Evolutionary conservation across 37 sponge, comb jelly and placozoan species (phyloP), one percentile per base, ranked within the genome.

Genomic region (Beroe forskalii): DNA sequence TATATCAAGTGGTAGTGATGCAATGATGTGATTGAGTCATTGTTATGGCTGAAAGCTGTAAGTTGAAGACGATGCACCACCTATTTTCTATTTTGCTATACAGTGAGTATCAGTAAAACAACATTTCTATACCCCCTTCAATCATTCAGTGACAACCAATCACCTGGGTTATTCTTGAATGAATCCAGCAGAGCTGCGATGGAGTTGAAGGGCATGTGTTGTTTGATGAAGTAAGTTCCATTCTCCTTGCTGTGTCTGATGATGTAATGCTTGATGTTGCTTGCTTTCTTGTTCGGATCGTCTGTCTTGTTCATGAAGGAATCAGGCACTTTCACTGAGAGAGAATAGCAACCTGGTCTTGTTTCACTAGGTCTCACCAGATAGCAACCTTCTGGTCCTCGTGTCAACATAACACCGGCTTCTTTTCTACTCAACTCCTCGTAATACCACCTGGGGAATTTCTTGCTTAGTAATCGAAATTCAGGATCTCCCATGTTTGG

Each of bases 351-450:
- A 3, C 86, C 86, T 1, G 44, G 44, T 42, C 40, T 41, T 3
- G 86, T 80, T 30, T 43, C 86, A 23, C 86, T 80, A n/a, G 86
- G 86, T 80, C 86, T 41, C n/a, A 80, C 86, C 55, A 80, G 86
- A 27, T 44, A 80, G 42, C 40, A 44, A 23, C 86, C 86, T 8
- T 80, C 86, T 3, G 35, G 17, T 19, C 55, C n/a, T 28, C 35
- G 28, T 23, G 28, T 80, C 86, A 80, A 43, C 86, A 80, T 80
- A n/a, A 44, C 55, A 22, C 86, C 86, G 2, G 86, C 24, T 4
- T 80, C 86, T 25, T 44, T 44, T 24, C 86, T 41, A 30, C 86
- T 44, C 44, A 80, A 24, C 55, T 38, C 55, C 4, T 80, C 86
- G 55, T 42, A 80, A 44, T 80, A 80, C 86, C 86, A 80, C 27